Base-by-base conservation (phyloP, 92 coral and sea anemone genomes). In the Muricea muricata region DNA sequence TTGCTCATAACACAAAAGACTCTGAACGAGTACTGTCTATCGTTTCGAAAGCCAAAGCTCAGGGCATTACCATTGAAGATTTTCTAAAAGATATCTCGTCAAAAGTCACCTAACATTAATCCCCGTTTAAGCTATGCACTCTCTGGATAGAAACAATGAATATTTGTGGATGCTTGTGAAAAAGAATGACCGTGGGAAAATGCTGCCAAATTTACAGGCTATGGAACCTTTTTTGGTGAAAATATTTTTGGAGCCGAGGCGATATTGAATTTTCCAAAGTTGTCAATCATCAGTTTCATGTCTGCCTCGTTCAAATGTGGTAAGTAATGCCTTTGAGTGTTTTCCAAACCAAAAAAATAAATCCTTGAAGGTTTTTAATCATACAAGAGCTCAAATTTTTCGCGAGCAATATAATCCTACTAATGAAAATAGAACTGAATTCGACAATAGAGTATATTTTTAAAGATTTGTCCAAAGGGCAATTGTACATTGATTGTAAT, bases 61-160 rank as follows among this genome's bases (percentile, higher is more conserved):
- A 87, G 48, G 98, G 94, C 42, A 78, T 97, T 60, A 90, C 92
- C 55, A 65, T 97, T 10, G 92, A 90, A 23, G 98, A 94, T 5
- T 94, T 86, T 79, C 83, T 91, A 63, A 87, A 82, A 63, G 70
- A 63, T 11, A 28, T 63, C 20, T 8, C 37, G 6, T 2, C 39
- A 10, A 63, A 63, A 8, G n/a, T 28, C 70, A 63, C 7, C 28
- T 63, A 30, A 63, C 13, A 0, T 2, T 20, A 52, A 9, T 52
- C 60, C n/a, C 7, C 26, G 60, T 20, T 23, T 23, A 18, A 7
- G 23, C 20, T 9, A 10, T 52, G 60, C 23, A 1, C 20, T 18
- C 5, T 17, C 4, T 52, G 26, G 20, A 7, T 25, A 20, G 20
- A 52, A 52, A 28, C 37, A 63, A 63, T 30, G 28, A 20, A 57